A percentile compares a stretch with the other conserved stretches of the same genome.
phyloP scores from a whole-genome alignment of 2,797 vertebrate species.

The Acanthurus tractus region DNA sequence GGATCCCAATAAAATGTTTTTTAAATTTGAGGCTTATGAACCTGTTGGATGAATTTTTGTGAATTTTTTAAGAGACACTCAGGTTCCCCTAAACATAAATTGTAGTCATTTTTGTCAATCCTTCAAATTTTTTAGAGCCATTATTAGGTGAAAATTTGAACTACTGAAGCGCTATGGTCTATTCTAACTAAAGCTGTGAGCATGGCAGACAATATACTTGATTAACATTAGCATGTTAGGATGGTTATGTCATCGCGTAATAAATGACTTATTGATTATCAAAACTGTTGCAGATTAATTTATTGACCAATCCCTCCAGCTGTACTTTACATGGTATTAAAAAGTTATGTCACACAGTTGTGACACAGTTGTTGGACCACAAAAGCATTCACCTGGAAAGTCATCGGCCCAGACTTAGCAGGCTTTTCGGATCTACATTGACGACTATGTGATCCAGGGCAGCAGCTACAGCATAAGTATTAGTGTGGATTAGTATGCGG shows the following conservation, averaged over 20 bases:
- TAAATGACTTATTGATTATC: not conserved
- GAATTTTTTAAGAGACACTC: not conserved
- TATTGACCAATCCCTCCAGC: slow-evolving; percentile 9
- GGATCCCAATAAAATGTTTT: not conserved
- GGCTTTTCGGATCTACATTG: slow-evolving; percentile 4
- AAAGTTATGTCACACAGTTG: slow-evolving; percentile 28
- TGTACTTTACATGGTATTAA: slow-evolving; percentile 11
- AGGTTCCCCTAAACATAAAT: not conserved
- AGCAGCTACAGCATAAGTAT: slow-evolving; percentile 34
- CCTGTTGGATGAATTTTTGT: not conserved
- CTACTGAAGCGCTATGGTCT: not conserved
- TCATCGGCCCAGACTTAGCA: not conserved
- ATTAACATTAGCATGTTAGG: not conserved
- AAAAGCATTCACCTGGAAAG: slow-evolving; percentile 38
- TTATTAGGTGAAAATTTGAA: not conserved
- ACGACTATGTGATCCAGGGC: slow-evolving; percentile 44
- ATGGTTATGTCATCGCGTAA: not conserved
- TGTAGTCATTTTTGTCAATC: not conserved
- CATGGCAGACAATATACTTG: not conserved
- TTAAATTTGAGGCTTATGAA: too few relatives aligned
- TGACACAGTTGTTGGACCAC: slow-evolving; percentile 2
- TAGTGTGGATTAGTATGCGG: slow-evolving; percentile 52
- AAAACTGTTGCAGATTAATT: not conserved
- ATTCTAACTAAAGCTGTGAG: not conserved
- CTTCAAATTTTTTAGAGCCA: not conserved